phyloP scores from a whole-genome alignment of 2,113 vertebrate genomes.

The Chinchilla lanigera region DNA sequence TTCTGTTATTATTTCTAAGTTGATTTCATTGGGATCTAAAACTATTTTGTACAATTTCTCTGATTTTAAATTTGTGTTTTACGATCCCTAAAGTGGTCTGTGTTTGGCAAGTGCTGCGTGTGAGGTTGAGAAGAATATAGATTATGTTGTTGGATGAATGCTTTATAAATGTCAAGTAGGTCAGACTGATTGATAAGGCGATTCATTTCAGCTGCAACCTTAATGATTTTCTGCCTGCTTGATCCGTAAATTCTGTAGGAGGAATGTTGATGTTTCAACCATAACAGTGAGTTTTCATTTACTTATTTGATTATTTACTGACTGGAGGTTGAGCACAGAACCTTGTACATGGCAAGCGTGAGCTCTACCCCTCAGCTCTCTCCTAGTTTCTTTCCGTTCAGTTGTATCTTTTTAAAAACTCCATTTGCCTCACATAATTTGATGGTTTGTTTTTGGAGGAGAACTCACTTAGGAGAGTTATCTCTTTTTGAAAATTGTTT shows the following conservation, averaged over 20 bases:
- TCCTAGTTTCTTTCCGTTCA: too few relatives aligned
- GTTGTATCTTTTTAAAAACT: not conserved
- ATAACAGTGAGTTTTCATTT: not conserved
- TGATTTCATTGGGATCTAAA: not conserved
- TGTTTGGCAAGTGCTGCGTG: too few relatives aligned
- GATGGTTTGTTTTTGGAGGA: not conserved
- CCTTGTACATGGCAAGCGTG: not conserved
- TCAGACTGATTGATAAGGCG: not conserved
- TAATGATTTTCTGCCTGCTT: not conserved
- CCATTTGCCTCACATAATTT: not conserved
- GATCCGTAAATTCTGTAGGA: not conserved
- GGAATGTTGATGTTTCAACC: not conserved
- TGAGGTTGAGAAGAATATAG: too few relatives aligned
- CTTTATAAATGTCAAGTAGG: too few relatives aligned
- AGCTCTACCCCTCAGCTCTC: not conserved
- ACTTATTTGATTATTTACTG: too few relatives aligned
- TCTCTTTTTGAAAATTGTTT: not conserved
- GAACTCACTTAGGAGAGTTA: not conserved
- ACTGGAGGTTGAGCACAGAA: not conserved
- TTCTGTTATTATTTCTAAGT: not conserved
- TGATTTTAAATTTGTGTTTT: not conserved
- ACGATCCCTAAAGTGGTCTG: not conserved
- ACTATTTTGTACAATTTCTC: not conserved
- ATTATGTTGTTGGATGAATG: not conserved
- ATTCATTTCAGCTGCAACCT: not conserved